A percentile compares a stretch with the other conserved stretches of the same genome.
phyloP scores from a whole-genome alignment of 37 sponge, comb jelly and placozoan species.

The Petrosia ficiformis region DNA sequence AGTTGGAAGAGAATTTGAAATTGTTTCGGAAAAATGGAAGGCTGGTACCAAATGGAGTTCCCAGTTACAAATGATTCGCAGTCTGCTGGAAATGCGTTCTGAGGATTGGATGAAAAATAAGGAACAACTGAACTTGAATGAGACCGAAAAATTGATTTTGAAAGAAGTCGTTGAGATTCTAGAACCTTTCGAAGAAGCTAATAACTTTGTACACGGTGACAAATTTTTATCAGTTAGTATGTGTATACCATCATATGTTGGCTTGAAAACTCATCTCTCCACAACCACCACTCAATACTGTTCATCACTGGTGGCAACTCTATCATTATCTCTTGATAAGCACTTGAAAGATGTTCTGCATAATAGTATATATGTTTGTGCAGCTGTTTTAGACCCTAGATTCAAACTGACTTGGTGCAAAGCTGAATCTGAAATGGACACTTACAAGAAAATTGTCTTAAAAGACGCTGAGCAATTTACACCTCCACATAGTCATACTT shows the following conservation, averaged over 20 bases:
- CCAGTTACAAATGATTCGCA: conserved; percentile 25
- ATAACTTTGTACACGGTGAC: conserved; percentile 29
- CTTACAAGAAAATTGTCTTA: too few species aligned
- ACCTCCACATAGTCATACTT: too few species aligned
- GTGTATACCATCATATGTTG: conserved; percentile 23
- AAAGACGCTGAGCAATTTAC: too few species aligned
- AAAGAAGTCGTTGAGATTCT: conserved; percentile 18
- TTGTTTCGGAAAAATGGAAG: background rate
- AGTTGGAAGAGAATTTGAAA: background rate
- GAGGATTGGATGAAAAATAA: conserved; percentile 12
- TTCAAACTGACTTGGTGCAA: conserved; percentile 27
- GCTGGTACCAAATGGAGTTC: conserved; percentile 29
- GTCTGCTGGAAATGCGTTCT: conserved; percentile 5
- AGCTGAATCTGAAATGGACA: too few species aligned
- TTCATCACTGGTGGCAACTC: background rate
- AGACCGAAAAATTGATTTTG: conserved; percentile 10
- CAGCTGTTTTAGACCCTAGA: conserved; percentile 6
- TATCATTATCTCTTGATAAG: background rate
- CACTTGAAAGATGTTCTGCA: background rate
- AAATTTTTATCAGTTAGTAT: conserved; percentile 21
- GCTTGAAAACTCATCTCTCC: conserved; percentile 7
- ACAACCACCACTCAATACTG: conserved; percentile 2
- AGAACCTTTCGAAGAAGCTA: conserved; percentile 37
- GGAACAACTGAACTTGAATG: conserved; percentile 14
- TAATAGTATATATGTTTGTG: background rate